Percentiles rank a stretch among this genome's conserved stretches.
These are phyloP conservation scores for Sternotherus odoratus DNA, from an alignment of 2,797 vertebrate genomes.

Conservation along the genomic window DNA sequence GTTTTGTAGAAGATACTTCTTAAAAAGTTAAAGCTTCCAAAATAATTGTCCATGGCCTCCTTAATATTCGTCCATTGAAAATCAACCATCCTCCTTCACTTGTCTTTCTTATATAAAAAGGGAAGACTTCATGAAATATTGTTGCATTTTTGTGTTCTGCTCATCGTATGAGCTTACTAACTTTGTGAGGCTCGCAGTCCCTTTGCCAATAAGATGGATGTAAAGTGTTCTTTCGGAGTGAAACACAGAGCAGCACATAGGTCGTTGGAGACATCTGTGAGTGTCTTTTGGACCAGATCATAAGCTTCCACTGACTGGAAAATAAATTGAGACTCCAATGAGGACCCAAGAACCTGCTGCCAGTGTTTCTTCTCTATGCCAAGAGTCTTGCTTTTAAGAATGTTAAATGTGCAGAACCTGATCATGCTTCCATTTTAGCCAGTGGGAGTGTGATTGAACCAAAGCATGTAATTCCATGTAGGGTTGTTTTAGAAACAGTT, in stretches of 20 bases:
- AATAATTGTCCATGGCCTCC: neutral
- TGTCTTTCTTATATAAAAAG: accelerated
- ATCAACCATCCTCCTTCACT: neutral
- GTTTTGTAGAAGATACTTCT: neutral
- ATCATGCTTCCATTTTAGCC: neutral
- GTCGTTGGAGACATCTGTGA: neutral
- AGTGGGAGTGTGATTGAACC: neutral
- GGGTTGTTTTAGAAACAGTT: neutral
- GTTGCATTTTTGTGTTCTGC: neutral
- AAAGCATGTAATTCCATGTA: neutral
- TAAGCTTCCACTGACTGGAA: neutral
- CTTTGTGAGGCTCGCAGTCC: neutral
- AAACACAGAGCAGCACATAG: neutral
- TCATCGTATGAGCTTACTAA: neutral
- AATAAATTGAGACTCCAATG: neutral
- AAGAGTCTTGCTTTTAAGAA: neutral
- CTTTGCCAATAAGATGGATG: neutral
- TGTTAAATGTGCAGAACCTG: neutral
- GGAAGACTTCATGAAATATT: neutral
- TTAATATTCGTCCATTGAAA: neutral
- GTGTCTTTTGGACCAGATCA: neutral
- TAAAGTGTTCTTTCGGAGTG: neutral
- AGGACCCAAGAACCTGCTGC: neutral
- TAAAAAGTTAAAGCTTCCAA: neutral
- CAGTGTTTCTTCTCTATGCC: neutral